Evolutionary conservation across 2,113 vertebrate genomes (phyloP), one percentile per base, ranked within the genome.

Genomic region (Proterorhinus semilunaris): DNA sequence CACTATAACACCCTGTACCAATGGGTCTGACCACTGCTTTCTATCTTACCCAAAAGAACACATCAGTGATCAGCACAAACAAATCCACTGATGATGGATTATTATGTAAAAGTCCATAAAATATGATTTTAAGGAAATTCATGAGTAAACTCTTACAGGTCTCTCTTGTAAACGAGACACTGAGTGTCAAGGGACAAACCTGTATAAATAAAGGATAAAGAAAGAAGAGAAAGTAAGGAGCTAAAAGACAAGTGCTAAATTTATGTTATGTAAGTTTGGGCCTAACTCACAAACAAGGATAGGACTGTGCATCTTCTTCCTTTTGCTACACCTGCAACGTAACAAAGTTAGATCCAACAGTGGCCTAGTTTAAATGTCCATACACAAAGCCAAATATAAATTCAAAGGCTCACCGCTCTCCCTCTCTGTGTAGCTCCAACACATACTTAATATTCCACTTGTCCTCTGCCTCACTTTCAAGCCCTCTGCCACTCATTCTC

Each of bases 291-390:
- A 54, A 10, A 54, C 16, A 9, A 54, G 27, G 46, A 47, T 43
- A 69, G 2, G 47, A n/a, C 59, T 65, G 12, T 54, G 43, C 50
- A 55, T 55, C 11, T 71, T 54, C 3, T 6, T 17, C 65, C 65
- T n/a, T 71, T 50, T 65, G 58, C 42, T 53, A 72, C 52, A 83
- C 72, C 82, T 82, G 65, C 59, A 58, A 58, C 59, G 17, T 54
- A 66, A 61, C 15, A 62, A 3, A 65, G 17, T 13, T 3, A 65
- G 68, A 80, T 83, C 72, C 75, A 51, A 71, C 62, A 69, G 6
- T 80, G 75, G 75, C 75, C 74, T 76, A 81, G 72, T 86, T 85
- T 78, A 85, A 83, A 82, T 59, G 63, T 16, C 69, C 65, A 69
- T 68, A 82, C 65, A 82, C 36, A 84, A 73, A 77, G 64, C n/a